Conservation (phyloP, 2,797 vertebrate genomes). For the Micrastur ruficollis region DNA sequence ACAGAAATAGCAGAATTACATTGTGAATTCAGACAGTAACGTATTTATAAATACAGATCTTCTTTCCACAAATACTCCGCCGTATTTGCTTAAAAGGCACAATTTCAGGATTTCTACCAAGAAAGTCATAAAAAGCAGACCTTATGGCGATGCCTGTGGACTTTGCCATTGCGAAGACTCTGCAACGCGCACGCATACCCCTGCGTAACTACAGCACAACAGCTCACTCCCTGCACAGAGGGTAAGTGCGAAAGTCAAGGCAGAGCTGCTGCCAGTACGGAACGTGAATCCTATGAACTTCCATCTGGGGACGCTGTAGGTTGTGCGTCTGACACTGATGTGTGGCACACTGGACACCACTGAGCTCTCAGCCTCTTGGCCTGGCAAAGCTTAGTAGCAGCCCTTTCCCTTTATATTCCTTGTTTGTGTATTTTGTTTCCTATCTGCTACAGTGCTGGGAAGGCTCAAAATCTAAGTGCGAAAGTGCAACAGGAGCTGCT, state of each 20-base stretch:
- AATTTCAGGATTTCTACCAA: background rate
- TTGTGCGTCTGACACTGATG: rapidly evolving
- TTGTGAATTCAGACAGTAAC: rapidly evolving
- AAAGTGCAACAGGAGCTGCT: background rate
- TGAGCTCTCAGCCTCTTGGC: background rate
- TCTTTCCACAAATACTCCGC: background rate
- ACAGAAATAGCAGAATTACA: background rate
- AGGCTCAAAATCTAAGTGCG: background rate
- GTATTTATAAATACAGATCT: background rate
- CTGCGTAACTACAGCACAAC: background rate
- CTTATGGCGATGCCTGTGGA: background rate
- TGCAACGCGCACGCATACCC: rapidly evolving
- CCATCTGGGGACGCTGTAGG: rapidly evolving
- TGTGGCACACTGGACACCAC: background rate
- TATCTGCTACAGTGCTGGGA: background rate
- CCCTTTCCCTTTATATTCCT: background rate
- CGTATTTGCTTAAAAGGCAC: background rate
- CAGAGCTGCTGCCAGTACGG: background rate
- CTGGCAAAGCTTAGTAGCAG: background rate
- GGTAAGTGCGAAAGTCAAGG: background rate
- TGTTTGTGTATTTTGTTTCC: background rate
- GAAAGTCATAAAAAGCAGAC: background rate
- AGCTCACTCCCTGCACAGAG: background rate
- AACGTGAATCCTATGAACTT: background rate
- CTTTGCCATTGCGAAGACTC: background rate